Evolutionary conservation across 2,888 invertebrate species (phyloP).

Genomic region (Imbricaverruca yamaguchii): DNA sequence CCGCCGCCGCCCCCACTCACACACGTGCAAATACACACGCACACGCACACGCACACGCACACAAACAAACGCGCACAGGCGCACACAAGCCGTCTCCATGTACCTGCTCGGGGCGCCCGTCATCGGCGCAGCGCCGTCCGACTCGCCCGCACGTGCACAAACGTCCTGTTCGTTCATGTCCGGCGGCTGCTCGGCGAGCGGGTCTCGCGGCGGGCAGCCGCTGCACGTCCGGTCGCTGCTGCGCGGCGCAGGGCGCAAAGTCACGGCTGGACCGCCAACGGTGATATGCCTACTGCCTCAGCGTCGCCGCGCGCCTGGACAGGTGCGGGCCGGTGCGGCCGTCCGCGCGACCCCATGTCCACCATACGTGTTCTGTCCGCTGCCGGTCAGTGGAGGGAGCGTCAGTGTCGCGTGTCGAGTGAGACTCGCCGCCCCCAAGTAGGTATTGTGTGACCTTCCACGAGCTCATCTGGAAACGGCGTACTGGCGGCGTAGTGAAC

Average conservation of each 20-base stretch:
- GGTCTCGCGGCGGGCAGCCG: background rate
- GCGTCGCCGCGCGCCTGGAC: background rate
- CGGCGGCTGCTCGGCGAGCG: background rate
- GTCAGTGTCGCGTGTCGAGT: background rate
- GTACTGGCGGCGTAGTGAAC: too few relatives aligned
- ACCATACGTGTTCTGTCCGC: too few relatives aligned
- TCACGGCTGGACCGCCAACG: background rate
- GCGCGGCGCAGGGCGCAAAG: too few relatives aligned
- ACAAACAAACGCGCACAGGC: too few relatives aligned
- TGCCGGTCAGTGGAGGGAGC: background rate
- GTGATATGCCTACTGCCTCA: slow-evolving; percentile 11
- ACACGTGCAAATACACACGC: too few relatives aligned
- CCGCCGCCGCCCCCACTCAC: too few relatives aligned
- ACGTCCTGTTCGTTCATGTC: background rate
- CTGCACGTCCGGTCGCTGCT: too few relatives aligned
- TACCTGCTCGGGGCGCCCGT: background rate
- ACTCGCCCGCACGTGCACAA: background rate
- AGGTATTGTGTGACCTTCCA: too few relatives aligned
- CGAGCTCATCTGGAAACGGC: too few relatives aligned
- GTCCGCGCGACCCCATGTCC: too few relatives aligned
- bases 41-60: too few relatives aligned
- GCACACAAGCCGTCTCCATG: background rate
- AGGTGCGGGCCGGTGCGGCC: too few relatives aligned
- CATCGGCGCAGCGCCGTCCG: background rate
- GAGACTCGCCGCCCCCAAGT: background rate